Conservation (phyloP, 2,888 invertebrate species). For the Volucella bombylans region DNA sequence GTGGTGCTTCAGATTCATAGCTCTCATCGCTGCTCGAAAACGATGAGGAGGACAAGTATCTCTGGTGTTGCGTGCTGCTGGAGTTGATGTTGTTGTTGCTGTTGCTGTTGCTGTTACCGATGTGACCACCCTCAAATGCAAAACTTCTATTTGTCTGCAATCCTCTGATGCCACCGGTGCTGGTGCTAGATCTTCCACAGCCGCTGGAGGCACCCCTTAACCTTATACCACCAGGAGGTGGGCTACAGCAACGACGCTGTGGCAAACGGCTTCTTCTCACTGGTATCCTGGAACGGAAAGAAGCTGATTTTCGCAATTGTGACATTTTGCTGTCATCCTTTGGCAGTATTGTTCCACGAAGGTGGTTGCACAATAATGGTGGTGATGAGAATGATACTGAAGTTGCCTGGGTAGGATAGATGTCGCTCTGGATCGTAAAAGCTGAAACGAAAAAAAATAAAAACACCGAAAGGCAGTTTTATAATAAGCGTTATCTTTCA, state of each 20-base stretch:
- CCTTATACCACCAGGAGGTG: conserved; percentile 70
- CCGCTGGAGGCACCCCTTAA: conserved; percentile 57
- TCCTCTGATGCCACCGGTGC: conserved; percentile 36
- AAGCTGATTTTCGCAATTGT: conserved; percentile 78
- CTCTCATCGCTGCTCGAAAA: conserved; percentile 78
- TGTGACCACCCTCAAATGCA: conserved; percentile 68
- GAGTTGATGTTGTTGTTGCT: conserved; percentile 24
- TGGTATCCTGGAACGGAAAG: conserved; percentile 78
- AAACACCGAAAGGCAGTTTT: conserved; percentile 13
- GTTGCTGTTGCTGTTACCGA: conserved; percentile 21
- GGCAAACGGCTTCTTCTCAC: conserved; percentile 76
- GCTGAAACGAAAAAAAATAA: conserved; percentile 45
- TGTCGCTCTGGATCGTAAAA: conserved; percentile 15
- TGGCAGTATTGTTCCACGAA: conserved; percentile 61
- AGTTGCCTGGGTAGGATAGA: no score
- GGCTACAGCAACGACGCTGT: conserved; percentile 76
- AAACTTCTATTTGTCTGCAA: conserved; percentile 73
- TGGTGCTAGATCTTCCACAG: conserved; percentile 41
- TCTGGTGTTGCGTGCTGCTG: conserved; percentile 53
- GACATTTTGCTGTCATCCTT: conserved; percentile 77
- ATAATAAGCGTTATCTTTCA: conserved; percentile 34
- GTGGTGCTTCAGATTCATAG: conserved; percentile 77
- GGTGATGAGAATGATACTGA: neutral
- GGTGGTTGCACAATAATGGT: conserved; percentile 15
- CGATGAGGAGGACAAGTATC: conserved; percentile 76